phyloP scores from a whole-genome alignment of 2,113 vertebrate species.

The Centropus bengalensis region DNA sequence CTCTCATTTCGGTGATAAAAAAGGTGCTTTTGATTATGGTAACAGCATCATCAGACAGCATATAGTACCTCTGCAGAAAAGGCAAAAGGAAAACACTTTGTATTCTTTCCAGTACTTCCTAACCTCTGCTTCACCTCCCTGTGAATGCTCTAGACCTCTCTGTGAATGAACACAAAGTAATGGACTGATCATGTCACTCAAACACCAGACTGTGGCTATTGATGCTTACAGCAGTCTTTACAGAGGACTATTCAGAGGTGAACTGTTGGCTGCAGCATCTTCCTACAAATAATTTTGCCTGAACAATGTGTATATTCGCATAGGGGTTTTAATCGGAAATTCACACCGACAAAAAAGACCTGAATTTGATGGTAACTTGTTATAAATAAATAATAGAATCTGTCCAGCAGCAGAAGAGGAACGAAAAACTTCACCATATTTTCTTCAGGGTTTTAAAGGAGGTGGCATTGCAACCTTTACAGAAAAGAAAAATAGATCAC shows the following conservation, averaged over 20 bases:
- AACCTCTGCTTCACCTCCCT: not conserved
- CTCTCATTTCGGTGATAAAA: not conserved
- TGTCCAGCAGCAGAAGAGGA: not conserved
- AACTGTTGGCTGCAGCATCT: not conserved
- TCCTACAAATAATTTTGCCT: not conserved
- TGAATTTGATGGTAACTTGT: not conserved
- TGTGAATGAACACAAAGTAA: not conserved
- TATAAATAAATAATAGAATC: not conserved
- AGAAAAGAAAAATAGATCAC: not conserved
- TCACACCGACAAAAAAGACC: not conserved
- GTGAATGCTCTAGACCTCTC: not conserved
- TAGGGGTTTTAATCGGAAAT: not conserved
- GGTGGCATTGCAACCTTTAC: not conserved
- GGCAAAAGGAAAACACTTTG: not conserved
- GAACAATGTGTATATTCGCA: not conserved
- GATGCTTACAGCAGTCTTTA: not conserved
- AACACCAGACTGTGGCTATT: not conserved
- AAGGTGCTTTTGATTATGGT: not conserved
- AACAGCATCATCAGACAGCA: not conserved
- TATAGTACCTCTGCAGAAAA: not conserved
- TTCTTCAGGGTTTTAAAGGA: not conserved
- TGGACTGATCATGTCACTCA: fast-evolving
- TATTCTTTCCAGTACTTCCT: not conserved
- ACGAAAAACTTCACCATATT: not conserved
- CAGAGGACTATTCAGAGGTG: not conserved